Evolutionary conservation across 2,113 vertebrate genomes (phyloP).

Genomic region (Chionomys nivalis): DNA sequence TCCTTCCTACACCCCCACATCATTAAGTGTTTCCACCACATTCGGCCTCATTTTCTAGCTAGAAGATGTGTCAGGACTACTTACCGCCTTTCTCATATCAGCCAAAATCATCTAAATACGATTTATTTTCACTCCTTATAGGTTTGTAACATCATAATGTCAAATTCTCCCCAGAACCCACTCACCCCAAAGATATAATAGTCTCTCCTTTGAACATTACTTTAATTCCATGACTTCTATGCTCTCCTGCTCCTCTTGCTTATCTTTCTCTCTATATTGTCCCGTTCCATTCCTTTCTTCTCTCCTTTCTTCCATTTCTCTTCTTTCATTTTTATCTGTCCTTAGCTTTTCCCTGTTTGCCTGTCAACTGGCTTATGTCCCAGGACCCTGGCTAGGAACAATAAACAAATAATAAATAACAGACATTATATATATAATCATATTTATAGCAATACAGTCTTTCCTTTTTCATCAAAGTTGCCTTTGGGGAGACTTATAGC

Average conservation of each 20-base stretch:
- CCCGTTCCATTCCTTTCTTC: background rate
- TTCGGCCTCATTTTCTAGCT: background rate
- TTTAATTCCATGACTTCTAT: background rate
- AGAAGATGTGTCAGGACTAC: too few species aligned
- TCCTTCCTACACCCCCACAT: background rate
- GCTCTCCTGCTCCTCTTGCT: fast-evolving
- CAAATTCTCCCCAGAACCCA: background rate
- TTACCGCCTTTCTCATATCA: background rate
- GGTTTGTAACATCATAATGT: background rate
- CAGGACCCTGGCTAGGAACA: too few species aligned
- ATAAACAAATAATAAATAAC: too few species aligned
- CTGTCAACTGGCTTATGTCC: too few species aligned
- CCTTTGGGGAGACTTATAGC: background rate
- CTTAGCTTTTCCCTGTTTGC: background rate
- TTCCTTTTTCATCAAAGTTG: background rate
- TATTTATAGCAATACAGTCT: background rate
- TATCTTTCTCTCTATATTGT: too few species aligned
- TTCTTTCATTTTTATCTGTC: fast-evolving
- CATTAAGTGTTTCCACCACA: background rate
- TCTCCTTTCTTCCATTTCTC: background rate
- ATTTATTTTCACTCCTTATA: background rate
- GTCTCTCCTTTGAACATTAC: background rate
- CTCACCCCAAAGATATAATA: background rate
- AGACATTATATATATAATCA: too few species aligned
- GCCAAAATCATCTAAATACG: background rate